These are phyloP conservation scores for Amphibalanus amphitrite DNA, from an alignment of 1,140 invertebrate species.

Conservation along the genomic window DNA sequence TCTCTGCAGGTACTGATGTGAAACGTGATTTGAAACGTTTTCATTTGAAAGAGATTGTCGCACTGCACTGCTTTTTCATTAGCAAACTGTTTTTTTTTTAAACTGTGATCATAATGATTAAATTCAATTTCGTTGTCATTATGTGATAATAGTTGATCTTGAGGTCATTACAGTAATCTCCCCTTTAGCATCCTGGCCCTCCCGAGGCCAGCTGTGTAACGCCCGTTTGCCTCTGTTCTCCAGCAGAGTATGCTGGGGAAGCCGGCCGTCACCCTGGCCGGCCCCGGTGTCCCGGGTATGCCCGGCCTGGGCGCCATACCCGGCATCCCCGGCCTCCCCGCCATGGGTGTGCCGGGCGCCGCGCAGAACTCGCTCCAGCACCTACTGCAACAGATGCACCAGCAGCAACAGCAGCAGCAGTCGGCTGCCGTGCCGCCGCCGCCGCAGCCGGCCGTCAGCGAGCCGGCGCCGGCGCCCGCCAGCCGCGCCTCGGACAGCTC, in stretches of 20 bases:
- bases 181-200: too few relatives aligned
- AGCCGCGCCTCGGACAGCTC: not conserved
- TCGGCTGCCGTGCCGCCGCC: conserved; percentile 18
- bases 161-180: too few relatives aligned
- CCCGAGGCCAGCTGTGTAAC: too few relatives aligned
- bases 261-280: not conserved
- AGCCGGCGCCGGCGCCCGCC: not conserved
- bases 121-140: too few relatives aligned
- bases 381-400: conserved; percentile 11
- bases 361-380: conserved; percentile 3
- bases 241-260: not conserved
- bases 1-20: conserved; percentile 7
- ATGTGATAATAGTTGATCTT: too few relatives aligned
- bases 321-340: not conserved
- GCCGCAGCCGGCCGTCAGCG: conserved; percentile 11
- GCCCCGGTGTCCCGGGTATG: not conserved
- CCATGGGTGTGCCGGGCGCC: conserved; percentile 4
- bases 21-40: too few relatives aligned
- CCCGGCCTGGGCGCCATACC: not conserved
- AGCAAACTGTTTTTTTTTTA: too few relatives aligned
- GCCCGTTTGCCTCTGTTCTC: too few relatives aligned
- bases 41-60: too few relatives aligned
- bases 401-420: conserved; percentile 22
- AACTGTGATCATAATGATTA: too few relatives aligned
- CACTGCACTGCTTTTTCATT: too few relatives aligned